phyloP scores from a whole-genome alignment of 64 coral and sea anemone species.

The Catalaphyllia jardinei region DNA sequence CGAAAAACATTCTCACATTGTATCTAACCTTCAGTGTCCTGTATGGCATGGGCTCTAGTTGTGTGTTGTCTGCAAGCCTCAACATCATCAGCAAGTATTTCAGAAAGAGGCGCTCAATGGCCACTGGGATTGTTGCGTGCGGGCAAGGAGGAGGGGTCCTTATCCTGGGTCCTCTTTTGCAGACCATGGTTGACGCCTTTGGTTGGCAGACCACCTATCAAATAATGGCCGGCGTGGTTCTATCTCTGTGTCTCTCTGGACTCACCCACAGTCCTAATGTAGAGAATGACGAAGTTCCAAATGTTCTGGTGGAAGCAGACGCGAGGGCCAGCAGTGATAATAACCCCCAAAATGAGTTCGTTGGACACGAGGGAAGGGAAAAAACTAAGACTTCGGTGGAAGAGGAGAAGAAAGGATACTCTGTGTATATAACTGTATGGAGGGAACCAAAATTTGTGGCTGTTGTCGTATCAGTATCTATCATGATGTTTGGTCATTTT shows the following conservation, averaged over 20 bases:
- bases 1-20: conserved; percentile 26
- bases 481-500: conserved; percentile 47
- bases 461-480: neutral
- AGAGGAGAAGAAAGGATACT: neutral
- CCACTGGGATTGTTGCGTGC: conserved; percentile 21
- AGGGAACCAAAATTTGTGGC: conserved; percentile 26
- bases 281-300: neutral
- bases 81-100: conserved; percentile 59
- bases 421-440: conserved; percentile 47
- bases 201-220: conserved; percentile 45
- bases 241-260: conserved; percentile 5
- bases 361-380: too few species aligned
- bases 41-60: conserved; percentile 47
- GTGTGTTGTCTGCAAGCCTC: conserved; percentile 34
- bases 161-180: conserved; percentile 15
- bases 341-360: too few species aligned
- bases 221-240: conserved; percentile 45
- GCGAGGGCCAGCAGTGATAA: too few species aligned
- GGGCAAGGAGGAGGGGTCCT: conserved; percentile 55
- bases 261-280: conserved; percentile 45
- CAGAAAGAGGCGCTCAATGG: conserved; percentile 36
- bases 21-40: conserved; percentile 47
- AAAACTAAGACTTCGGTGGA: neutral
- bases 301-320: neutral
- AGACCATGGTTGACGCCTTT: conserved; percentile 19